Conservation (phyloP, 2,113 vertebrate species). For the Eptesicus fuscus region DNA sequence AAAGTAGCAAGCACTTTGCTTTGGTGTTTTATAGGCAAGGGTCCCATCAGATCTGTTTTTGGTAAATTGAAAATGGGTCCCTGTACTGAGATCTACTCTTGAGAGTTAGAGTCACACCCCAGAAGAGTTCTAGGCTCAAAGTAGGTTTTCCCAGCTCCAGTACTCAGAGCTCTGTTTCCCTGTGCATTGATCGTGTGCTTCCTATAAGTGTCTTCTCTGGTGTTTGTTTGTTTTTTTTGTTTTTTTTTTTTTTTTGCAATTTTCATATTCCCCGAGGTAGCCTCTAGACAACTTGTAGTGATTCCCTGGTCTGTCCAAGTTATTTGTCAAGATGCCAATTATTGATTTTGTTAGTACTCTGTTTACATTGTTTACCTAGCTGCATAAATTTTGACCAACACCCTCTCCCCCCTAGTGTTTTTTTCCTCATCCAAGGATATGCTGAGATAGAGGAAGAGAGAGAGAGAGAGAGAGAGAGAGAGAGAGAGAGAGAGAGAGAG, state of each 20-base stretch:
- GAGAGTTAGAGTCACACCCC: background rate
- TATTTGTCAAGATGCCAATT: conserved; percentile 33
- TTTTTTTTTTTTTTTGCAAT: background rate
- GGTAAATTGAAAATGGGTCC: background rate
- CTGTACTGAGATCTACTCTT: background rate
- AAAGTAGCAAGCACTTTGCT: background rate
- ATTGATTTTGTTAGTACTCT: background rate
- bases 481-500: too few species aligned
- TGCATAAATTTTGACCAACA: background rate
- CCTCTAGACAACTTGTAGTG: background rate
- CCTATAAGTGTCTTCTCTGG: background rate
- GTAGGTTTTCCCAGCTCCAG: background rate
- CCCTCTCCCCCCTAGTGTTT: background rate
- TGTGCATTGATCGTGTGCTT: background rate
- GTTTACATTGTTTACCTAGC: conserved; percentile 7
- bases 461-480: too few species aligned
- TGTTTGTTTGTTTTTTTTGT: background rate
- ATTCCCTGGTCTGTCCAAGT: background rate
- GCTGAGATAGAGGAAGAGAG: background rate
- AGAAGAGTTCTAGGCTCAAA: background rate
- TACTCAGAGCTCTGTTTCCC: background rate
- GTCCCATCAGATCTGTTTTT: background rate
- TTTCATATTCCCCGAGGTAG: background rate
- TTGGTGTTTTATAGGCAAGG: background rate
- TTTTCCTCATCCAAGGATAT: background rate